These are phyloP conservation scores for Heliconius eleuchia DNA, from an alignment of 1,140 invertebrate species.

Conservation along the genomic window DNA sequence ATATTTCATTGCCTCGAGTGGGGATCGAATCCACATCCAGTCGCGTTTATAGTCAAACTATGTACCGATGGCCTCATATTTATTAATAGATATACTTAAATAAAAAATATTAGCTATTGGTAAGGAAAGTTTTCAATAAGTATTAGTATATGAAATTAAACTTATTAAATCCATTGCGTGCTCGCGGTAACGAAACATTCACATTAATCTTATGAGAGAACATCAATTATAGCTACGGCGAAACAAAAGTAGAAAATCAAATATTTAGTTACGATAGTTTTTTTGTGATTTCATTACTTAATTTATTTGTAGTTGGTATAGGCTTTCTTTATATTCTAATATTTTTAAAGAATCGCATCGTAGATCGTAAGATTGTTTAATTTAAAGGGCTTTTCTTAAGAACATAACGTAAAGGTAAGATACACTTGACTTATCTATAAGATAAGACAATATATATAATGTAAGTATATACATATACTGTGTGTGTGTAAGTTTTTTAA, in stretches of 20 bases:
- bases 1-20: no score
- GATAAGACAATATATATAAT: no score
- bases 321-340: background rate
- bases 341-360: no score
- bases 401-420: no score
- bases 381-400: no score
- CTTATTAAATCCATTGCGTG: slow-evolving; percentile 23
- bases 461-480: no score
- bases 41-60: no score
- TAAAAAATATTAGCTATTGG: background rate
- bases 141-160: background rate
- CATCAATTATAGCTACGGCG: slow-evolving; percentile 20
- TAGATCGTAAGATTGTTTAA: no score
- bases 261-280: background rate
- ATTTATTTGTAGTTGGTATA: background rate
- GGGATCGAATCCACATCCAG: no score
- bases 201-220: slow-evolving; percentile 30
- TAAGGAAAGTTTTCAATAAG: background rate
- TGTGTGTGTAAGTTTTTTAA: background rate
- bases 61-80: no score
- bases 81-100: background rate
- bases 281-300: background rate
- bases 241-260: background rate
- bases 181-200: slow-evolving; percentile 23
- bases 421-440: no score